Evolutionary conservation across 2,888 invertebrate genomes (phyloP), one percentile per base, ranked within the genome.

Genomic region (Tricholauxania praeusta): DNA sequence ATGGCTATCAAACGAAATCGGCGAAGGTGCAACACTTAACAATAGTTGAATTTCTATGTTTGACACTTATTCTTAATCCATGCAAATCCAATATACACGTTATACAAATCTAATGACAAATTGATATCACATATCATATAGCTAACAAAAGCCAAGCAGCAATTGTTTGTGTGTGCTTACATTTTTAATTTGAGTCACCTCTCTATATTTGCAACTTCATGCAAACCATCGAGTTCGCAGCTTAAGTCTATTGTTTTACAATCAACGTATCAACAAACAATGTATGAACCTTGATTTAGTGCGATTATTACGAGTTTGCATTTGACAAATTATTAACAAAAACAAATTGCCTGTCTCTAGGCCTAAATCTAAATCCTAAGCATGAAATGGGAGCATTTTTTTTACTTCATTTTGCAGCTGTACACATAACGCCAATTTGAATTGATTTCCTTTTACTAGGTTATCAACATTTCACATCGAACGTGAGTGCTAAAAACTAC

Each of bases 401-500:
- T 63, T n/a, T 22, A n/a, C 15, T 12, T 1, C 5, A 1, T 39
- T 39, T 39, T 10, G 39, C 39, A 39, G 39, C 39, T 10, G 39
- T 39, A 10, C 39, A 39, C 39, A 39, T 39, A 49, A 17, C 47
- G 22, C 47, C 48, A 63, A 39, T 64, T 49, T n/a, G 48, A 59
- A 69, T 51, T 51, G 59, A 22, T 64, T 71, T 64, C 57, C 64
- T 71, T 71, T 71, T 71, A 71, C 64, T 71, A 65, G 71, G 71
- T 65, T 65, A 71, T 71, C 64, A 65, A 59, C 71, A 71, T 65
- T 71, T 65, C 71, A 65, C 65, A 65, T 39, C 53, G 71, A 60
- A 69, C 71, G 63, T 65, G 71, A 71, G 63, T 51, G 57, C 65
- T 64, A 71, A 71, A 65, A 60, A 63, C 17, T 19, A 15, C 52